Evolutionary conservation across 1,140 invertebrate genomes (phyloP), one percentile per base, ranked within the genome.

Genomic region (Oedothorax gibbosus): DNA sequence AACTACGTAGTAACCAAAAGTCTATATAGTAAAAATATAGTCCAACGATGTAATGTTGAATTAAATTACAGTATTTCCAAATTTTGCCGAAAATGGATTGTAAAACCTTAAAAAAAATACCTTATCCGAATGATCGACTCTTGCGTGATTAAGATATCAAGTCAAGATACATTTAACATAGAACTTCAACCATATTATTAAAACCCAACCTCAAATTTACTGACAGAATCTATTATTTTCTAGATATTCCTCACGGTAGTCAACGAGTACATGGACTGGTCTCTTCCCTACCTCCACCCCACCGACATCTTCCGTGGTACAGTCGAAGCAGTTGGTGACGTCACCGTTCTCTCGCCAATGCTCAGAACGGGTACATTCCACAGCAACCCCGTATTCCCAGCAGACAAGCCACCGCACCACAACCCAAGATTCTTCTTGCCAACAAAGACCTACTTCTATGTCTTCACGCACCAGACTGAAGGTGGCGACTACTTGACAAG

Each of bases 191-290:
- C n/a, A n/a, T n/a, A n/a, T n/a, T n/a, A n/a, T n/a, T n/a, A n/a
- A n/a, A n/a, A n/a, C n/a, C n/a, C n/a, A 18, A 62, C 18, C 1
- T 1, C 57, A 62, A 18, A 18, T 62, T 62, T 18, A 1, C 57
- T 62, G 12, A 62, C 18, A 18, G 6, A 62, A 62, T 50, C 18
- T 53, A 15, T 15, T 2, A 53, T n/a, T 7, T 73, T 85, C 7
- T n/a, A 99, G 91, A 98, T 99, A 89, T 98, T 98, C 91, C 97
- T 98, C 88, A 98, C 98, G 56, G 94, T 98, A 20, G 95, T 98
- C 87, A 98, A 99, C 90, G 97, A 99, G 89, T 99, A 99, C 90
- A 98, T 96, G 7, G 97, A 99, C 89, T 99, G 97, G 97, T 96
- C 98, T 88, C 92, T 95, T 86, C 95, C 97, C 7, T 94, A 96